These are phyloP conservation scores for Lipotes vexillifer DNA, from an alignment of 2,113 vertebrate genomes.

Conservation along the genomic window DNA sequence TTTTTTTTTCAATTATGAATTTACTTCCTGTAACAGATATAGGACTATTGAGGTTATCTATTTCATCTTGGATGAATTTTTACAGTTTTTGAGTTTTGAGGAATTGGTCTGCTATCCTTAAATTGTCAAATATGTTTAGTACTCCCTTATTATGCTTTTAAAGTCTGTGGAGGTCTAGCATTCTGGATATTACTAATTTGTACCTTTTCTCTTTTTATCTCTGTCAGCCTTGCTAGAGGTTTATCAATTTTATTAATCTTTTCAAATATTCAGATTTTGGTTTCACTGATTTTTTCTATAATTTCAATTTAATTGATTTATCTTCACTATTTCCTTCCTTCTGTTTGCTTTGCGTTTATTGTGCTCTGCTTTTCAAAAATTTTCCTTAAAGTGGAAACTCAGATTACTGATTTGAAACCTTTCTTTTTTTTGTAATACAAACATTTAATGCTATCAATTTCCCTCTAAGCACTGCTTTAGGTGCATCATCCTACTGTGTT, in stretches of 20 bases:
- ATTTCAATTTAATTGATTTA: background rate
- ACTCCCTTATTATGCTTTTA: conserved; percentile 7
- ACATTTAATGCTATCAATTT: background rate
- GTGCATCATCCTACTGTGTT: conserved; percentile 20
- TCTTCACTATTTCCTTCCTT: background rate
- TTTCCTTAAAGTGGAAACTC: background rate
- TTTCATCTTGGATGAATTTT: conserved; percentile 38
- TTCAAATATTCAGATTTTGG: background rate
- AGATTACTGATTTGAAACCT: background rate
- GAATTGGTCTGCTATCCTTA: background rate
- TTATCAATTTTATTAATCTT: background rate
- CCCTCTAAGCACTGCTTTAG: background rate
- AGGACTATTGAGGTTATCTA: background rate
- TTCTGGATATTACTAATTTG: conserved; percentile 8
- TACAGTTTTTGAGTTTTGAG: conserved; percentile 3
- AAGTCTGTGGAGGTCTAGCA: background rate
- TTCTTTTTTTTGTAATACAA: background rate
- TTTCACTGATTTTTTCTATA: background rate
- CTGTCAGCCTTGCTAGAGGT: background rate
- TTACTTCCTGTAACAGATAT: background rate
- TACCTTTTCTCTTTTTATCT: background rate
- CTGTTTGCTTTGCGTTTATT: background rate
- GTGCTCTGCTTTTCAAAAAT: background rate
- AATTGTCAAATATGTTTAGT: background rate
- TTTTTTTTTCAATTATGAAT: background rate